phyloP scores from a whole-genome alignment of 2,888 invertebrate genomes.

The Papilio demoleus region DNA sequence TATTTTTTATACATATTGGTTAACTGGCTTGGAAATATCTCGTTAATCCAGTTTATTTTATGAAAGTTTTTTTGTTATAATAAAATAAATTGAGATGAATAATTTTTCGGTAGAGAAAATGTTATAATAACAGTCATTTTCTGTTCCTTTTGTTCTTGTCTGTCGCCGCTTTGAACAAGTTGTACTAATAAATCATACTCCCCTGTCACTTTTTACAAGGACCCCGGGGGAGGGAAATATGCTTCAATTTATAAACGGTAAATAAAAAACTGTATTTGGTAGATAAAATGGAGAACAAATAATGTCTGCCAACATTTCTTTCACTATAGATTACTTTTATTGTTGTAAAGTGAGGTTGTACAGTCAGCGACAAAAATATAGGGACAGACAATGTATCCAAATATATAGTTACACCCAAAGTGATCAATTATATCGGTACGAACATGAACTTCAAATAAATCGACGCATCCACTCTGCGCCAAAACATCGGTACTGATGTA shows the following conservation, averaged over 20 bases:
- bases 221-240: conserved; percentile 12
- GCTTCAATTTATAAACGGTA: conserved; percentile 18
- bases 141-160: conserved; percentile 37
- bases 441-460: no score
- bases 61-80: no score
- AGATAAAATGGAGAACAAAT: neutral
- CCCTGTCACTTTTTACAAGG: conserved; percentile 20
- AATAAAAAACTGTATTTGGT: conserved; percentile 18
- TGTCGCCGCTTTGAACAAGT: conserved; percentile 23
- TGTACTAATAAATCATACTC: conserved; percentile 20
- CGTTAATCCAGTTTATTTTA: no score
- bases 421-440: no score
- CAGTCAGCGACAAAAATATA: no score
- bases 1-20: no score
- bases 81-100: neutral
- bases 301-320: neutral
- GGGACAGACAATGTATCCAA: no score
- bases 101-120: conserved; percentile 10
- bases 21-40: no score
- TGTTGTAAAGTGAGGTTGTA: no score
- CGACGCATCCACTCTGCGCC: no score
- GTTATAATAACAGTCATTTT: neutral
- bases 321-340: neutral
- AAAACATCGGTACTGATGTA: no score
- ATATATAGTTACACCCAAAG: no score